Evolutionary conservation across 2,888 invertebrate genomes (phyloP), one percentile per base, ranked within the genome.

Genomic region (Drosophila conformis): DNA sequence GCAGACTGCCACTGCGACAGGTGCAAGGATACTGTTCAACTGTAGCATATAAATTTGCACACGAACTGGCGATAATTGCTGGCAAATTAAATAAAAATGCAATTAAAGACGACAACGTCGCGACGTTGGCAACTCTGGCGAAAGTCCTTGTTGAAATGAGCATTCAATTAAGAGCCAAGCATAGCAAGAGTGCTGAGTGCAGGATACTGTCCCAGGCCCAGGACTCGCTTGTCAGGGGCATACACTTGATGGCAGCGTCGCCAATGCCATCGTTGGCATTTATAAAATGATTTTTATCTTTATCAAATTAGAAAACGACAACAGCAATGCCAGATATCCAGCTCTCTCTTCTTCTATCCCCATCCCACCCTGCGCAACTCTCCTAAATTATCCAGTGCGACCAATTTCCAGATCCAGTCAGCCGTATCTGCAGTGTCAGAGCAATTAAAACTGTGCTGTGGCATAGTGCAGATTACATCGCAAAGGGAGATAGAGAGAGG

Each of bases 41-140:
- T 54, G 62, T 72, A 75, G 75, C 77, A 85, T 82, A 87, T 79
- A 80, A 80, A 84, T 78, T 85, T 82, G 81, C 83, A 76, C 87
- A 83, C 76, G 81, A 81, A 89, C 83, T 75, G 76, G 82, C 83
- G 80, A 89, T 90, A 90, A 90, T 90, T 90, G 90, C 90, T 89
- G 80, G 80, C 78, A 90, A 91, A 90, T 90, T 83, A 90, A 90
- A 90, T 90, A 86, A 87, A 91, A 90, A 91, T 91, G 90, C 90
- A 90, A 90, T 90, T 90, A 90, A 87, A 89, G 83, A 83, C 75
- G 65, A 76, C 76, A 62, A 73, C 73, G 79, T 56, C 60, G 54
- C 31, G 63, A 64, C 58, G 78, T 54, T 67, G 60, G 68, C 56
- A 73, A 79, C 71, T 63, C 69, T 66, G 60, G 51, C 52, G 8